Evolutionary conservation across 2,888 invertebrate genomes (phyloP), one percentile per base, ranked within the genome.

Genomic region (Leptothorax acervorum): DNA sequence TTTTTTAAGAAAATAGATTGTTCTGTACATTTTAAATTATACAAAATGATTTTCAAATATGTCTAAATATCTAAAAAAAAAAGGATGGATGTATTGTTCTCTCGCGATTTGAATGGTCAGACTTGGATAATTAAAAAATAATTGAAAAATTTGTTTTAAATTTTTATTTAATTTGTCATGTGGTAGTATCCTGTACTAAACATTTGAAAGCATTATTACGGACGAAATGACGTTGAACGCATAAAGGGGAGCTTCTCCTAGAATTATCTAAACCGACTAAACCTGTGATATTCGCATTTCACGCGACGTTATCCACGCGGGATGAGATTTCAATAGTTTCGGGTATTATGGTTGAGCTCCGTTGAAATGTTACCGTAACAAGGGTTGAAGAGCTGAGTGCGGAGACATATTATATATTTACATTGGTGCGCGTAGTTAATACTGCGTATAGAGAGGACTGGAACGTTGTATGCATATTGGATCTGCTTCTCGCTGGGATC

Each of bases 381-480:
- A 42, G 55, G 31, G 23, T 73, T 62, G 79, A 51, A 65, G 35
- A 60, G 23, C 45, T 12, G 51, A 23, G 35, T 18, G 23, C 48
- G 39, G 60, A 60, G 73, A 60, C 60, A 48, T 48, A 39, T 79
- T 79, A 70, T 28, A 70, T 86, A 86, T 86, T 86, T 86, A 76
- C 83, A 76, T 83, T 83, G 60, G 45, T 53, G 51, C 71, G 8
- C 23, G 53, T 60, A 71, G 73, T 73, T 86, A 86, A 86, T 86
- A 76, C 42, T 11, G 60, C 60, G 63, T 60, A 83, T 53, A 78
- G 68, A 23, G 62, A 15, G 48, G 5, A 39, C 71, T 23, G 45
- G 45, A 55, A 60, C 18, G 12, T 55, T 31, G 28, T 68, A 23
- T 55, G 57, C 57, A n/a, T n/a, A 71, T 62, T 51, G 45, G 15